Evolutionary conservation across 2,797 vertebrate species (phyloP).

Genomic region (Sebastes hubbsi): DNA sequence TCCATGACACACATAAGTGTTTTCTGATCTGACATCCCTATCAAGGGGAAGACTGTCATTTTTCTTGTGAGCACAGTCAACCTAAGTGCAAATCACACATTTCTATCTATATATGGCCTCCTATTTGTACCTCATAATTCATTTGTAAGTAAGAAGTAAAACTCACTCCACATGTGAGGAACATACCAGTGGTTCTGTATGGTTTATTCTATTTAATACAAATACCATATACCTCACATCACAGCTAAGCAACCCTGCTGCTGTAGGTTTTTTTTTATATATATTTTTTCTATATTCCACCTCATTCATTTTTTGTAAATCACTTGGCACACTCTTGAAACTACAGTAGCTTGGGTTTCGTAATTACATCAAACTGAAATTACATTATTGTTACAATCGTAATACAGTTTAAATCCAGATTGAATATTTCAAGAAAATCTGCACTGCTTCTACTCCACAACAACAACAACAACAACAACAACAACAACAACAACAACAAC

Average conservation of each 20-base stretch:
- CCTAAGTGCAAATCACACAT: too few relatives aligned
- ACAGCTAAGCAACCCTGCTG: too few relatives aligned
- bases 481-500: not conserved
- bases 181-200: too few relatives aligned
- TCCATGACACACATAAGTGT: too few relatives aligned
- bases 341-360: not conserved
- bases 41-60: not conserved
- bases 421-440: not conserved
- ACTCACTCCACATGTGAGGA: not conserved
- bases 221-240: too few relatives aligned
- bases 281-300: too few relatives aligned
- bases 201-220: too few relatives aligned
- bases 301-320: too few relatives aligned
- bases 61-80: not conserved
- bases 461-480: too few relatives aligned
- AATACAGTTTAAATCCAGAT: not conserved
- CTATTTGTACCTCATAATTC: not conserved
- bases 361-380: not conserved
- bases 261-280: too few relatives aligned
- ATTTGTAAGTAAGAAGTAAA: not conserved
- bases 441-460: not conserved
- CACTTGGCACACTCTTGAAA: too few relatives aligned
- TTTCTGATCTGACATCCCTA: not conserved
- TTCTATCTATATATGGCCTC: not conserved
- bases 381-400: not conserved